Percentiles rank a stretch among this genome's conserved stretches.
Evolutionary conservation across 2,113 vertebrate species (phyloP).

Genomic region (Rana temporaria): DNA sequence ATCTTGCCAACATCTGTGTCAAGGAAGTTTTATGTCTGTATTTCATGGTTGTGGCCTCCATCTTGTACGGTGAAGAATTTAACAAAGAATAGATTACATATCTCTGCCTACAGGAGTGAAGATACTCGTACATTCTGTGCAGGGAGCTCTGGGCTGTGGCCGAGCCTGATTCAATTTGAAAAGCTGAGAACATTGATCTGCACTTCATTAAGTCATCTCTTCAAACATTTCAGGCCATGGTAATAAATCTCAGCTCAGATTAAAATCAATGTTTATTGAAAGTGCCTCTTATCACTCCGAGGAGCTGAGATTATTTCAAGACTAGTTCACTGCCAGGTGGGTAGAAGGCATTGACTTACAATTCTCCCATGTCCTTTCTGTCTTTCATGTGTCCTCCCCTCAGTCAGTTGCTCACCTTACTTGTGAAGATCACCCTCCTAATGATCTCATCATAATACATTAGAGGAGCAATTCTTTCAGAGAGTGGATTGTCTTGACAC

Average conservation of each 20-base stretch:
- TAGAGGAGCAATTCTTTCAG: not conserved
- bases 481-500: too few relatives aligned
- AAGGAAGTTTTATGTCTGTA: not conserved
- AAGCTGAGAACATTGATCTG: constrained; percentile 54
- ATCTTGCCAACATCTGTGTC: too few relatives aligned
- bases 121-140: not conserved
- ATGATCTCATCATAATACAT: constrained; percentile 32
- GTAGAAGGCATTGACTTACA: not conserved
- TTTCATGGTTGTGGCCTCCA: not conserved
- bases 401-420: not conserved
- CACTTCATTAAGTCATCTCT: constrained; percentile 58
- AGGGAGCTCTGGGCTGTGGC: constrained; percentile 26
- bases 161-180: constrained; percentile 53
- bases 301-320: constrained; percentile 29
- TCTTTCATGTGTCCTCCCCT: constrained; percentile 5
- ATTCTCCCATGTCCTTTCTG: not conserved
- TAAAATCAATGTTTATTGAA: constrained; percentile 58
- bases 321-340: constrained; percentile 33
- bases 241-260: constrained; percentile 56
- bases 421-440: not conserved
- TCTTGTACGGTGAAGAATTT: not conserved
- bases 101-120: not conserved
- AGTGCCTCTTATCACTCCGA: constrained; percentile 44
- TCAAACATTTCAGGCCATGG: constrained; percentile 53
- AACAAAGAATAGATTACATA: not conserved